Percentiles rank a stretch among this genome's conserved stretches.
Evolutionary conservation across 2,797 vertebrate species (phyloP).

Genomic region (Monodelphis domestica): DNA sequence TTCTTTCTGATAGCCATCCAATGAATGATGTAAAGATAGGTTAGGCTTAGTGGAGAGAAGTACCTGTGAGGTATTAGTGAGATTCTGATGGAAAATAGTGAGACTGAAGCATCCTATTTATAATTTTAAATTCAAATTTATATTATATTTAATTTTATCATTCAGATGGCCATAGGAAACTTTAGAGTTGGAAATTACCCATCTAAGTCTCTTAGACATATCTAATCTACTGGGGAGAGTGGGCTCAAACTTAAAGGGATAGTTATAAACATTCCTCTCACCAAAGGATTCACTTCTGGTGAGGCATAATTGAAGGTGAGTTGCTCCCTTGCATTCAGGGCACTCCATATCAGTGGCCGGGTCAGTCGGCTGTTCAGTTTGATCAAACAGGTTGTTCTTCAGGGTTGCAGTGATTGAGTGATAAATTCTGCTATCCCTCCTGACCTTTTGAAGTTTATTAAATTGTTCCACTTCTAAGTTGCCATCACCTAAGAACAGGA

Average conservation of each 20-base stretch:
- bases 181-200: not conserved
- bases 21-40: slow-evolving; percentile 30
- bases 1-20: slow-evolving; percentile 29
- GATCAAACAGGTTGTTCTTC: too few species aligned
- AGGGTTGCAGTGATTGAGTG: not conserved
- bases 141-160: too few species aligned
- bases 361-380: not conserved
- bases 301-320: not conserved
- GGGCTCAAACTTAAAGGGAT: not conserved
- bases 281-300: not conserved
- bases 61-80: not conserved
- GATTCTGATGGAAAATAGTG: not conserved
- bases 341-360: not conserved
- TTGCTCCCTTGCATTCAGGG: not conserved
- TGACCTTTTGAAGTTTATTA: not conserved
- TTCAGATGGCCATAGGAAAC: not conserved
- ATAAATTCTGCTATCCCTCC: not conserved
- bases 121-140: too few species aligned
- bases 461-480: not conserved
- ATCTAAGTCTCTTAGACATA: not conserved
- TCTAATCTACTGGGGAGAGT: not conserved
- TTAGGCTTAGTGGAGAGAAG: slow-evolving; percentile 23
- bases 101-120: not conserved
- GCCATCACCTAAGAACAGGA: not conserved
- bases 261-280: not conserved